Percentiles rank a stretch among this genome's conserved stretches.
phyloP scores from a whole-genome alignment of 2,888 invertebrate genomes.

The Chorisops tibialis region DNA sequence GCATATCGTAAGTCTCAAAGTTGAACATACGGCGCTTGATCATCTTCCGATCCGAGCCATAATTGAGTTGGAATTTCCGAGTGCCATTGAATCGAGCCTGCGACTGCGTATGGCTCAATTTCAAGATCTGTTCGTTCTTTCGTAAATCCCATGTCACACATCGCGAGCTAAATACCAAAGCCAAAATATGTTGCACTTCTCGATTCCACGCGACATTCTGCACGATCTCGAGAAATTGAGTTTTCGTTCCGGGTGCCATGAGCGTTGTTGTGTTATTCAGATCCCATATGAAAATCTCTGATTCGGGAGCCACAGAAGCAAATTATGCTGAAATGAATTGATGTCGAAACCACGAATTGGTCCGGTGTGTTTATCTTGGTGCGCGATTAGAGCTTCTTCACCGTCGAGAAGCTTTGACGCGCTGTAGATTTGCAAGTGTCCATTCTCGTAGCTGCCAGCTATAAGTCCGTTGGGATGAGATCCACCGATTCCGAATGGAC shows the following conservation, averaged over 20 bases:
- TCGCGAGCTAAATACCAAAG: too few species aligned
- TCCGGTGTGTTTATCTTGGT: conserved; percentile 76
- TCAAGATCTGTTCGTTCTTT: conserved; percentile 95
- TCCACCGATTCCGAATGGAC: too few species aligned
- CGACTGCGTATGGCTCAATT: conserved; percentile 70
- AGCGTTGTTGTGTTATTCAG: conserved; percentile 84
- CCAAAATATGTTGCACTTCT: too few species aligned
- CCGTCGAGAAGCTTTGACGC: conserved; percentile 68
- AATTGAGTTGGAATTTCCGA: conserved; percentile 93
- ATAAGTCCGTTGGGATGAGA: too few species aligned
- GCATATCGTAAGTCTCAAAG: too few species aligned
- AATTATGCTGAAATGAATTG: too few species aligned
- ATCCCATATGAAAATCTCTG: conserved; percentile 97
- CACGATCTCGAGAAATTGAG: conserved; percentile 87
- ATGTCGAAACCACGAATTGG: conserved; percentile 88
- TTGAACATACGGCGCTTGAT: too few species aligned
- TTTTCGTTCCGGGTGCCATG: conserved; percentile 85
- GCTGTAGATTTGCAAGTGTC: too few species aligned
- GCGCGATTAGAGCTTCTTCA: conserved; percentile 64
- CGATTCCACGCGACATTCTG: too few species aligned
- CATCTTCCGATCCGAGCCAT: conserved; percentile 89
- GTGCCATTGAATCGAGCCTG: conserved; percentile 91
- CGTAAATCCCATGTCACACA: conserved; percentile 96
- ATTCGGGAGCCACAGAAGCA: too few species aligned
- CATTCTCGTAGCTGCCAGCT: too few species aligned